Conservation (phyloP, 1,140 invertebrate species). For the Artemia franciscana region DNA sequence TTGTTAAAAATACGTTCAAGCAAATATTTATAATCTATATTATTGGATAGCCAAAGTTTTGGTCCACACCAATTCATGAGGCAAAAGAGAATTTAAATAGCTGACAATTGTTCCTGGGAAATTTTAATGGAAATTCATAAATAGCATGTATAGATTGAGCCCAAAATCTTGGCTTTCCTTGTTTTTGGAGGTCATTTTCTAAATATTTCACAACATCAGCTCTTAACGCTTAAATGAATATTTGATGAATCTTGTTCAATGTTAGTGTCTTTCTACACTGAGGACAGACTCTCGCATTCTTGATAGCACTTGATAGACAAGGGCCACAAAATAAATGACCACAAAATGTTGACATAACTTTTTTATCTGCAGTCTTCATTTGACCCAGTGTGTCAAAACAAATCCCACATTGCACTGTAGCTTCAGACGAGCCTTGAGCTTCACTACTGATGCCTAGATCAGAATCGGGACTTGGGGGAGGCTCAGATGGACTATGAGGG, state of each 20-base stretch:
- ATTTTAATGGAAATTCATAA: too few species aligned
- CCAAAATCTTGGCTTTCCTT: too few species aligned
- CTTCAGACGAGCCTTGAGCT: not conserved
- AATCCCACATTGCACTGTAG: not conserved
- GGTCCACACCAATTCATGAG: too few species aligned
- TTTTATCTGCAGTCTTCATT: slow-evolving; percentile 2
- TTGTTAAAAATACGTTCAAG: too few species aligned
- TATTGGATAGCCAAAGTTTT: too few species aligned
- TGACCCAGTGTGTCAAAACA: slow-evolving; percentile 5
- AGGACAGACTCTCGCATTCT: not conserved
- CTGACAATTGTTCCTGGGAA: too few species aligned
- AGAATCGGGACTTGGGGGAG: not conserved
- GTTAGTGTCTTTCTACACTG: slow-evolving; percentile 2
- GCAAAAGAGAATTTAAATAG: too few species aligned
- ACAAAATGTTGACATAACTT: slow-evolving; percentile 4
- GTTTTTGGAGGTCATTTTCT: too few species aligned
- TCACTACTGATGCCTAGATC: not conserved
- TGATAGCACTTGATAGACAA: not conserved
- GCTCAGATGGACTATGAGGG: not conserved
- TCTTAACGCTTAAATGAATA: slow-evolving; percentile 9
- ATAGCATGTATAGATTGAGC: too few species aligned
- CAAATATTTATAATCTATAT: too few species aligned
- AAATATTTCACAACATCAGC: too few species aligned
- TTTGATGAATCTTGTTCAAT: slow-evolving; percentile 1
- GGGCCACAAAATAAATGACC: slow-evolving; percentile 6